Evolutionary conservation across 2,888 invertebrate genomes (phyloP).

Genomic region (Exephanes ischioxanthus): DNA sequence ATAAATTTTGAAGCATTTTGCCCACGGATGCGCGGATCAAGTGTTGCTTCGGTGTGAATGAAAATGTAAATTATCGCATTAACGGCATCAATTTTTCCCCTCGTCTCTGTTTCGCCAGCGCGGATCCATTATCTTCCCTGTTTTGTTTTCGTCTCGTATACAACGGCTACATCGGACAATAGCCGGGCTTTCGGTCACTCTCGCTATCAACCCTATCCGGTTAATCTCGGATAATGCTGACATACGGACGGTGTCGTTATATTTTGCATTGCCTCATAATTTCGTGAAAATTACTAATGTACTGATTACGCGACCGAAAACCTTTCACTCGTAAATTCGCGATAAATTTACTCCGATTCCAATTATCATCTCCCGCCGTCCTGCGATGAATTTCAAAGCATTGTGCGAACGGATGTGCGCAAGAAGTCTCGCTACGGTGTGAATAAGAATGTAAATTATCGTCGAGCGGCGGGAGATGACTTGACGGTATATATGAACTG

Average conservation of each 20-base stretch:
- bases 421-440: conserved; percentile 15
- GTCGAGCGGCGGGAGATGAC: background rate
- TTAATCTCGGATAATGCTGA: too few species aligned
- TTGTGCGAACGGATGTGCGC: background rate
- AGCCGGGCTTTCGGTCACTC: conserved; percentile 29
- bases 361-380: background rate
- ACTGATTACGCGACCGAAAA: background rate
- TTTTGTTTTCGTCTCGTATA: too few species aligned
- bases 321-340: background rate
- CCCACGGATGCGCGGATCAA: background rate
- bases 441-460: conserved; percentile 11
- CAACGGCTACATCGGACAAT: conserved; percentile 33
- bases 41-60: background rate
- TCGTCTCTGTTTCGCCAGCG: too few species aligned
- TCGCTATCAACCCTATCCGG: background rate
- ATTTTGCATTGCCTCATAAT: background rate
- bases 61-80: conserved; percentile 12
- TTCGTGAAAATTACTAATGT: background rate
- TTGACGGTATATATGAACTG: background rate
- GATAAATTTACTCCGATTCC: background rate
- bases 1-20: background rate
- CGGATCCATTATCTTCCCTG: too few species aligned
- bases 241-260: too few species aligned
- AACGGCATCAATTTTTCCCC: background rate
- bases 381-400: background rate